Percentiles rank a stretch among this genome's conserved stretches.
Evolutionary conservation across 2,113 vertebrate genomes (phyloP).

Genomic region (Pogonocichla stellata): DNA sequence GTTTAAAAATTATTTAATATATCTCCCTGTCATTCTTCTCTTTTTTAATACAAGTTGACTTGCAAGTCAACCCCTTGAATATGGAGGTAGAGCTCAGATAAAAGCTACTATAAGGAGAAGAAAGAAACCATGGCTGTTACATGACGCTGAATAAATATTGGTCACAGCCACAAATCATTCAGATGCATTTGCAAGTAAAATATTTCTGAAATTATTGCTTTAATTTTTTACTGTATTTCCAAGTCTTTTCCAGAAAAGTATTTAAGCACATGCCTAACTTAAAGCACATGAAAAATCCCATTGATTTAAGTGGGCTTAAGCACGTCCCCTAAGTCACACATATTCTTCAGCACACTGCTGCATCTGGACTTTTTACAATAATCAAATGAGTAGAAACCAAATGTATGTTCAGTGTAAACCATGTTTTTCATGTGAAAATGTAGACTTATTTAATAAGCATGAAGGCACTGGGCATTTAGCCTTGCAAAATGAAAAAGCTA

Average conservation of each 20-base stretch:
- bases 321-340: not conserved
- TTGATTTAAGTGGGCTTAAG: not conserved
- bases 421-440: not conserved
- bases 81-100: not conserved
- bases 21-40: not conserved
- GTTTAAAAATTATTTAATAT: not conserved
- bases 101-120: not conserved
- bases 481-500: not conserved
- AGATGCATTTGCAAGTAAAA: slow-evolving; percentile 16
- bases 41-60: not conserved
- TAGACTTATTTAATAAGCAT: not conserved
- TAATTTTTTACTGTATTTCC: slow-evolving; percentile 1
- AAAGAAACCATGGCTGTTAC: slow-evolving; percentile 7
- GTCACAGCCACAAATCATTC: slow-evolving; percentile 15
- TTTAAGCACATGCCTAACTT: not conserved
- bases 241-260: not conserved
- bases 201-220: slow-evolving; percentile 33
- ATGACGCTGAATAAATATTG: slow-evolving; percentile 30
- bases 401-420: not conserved
- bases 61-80: not conserved
- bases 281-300: not conserved
- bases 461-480: not conserved
- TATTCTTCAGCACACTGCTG: not conserved
- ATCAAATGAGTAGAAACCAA: not conserved
- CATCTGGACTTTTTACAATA: not conserved